Evolutionary conservation across 2,797 vertebrate genomes (phyloP).

Genomic region (Squalus acanthias): DNA sequence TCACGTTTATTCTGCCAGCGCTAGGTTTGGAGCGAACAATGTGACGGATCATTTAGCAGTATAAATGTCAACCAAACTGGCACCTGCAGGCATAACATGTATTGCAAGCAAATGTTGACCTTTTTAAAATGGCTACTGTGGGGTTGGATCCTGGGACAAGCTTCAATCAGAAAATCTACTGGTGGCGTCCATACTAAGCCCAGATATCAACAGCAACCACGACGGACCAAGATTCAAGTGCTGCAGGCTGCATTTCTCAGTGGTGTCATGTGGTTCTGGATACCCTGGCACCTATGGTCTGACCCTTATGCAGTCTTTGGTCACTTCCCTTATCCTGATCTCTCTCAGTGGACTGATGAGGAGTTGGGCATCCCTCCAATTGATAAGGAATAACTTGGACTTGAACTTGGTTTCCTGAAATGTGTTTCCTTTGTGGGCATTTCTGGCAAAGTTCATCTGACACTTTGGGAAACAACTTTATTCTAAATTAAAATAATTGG

Average conservation of each 20-base stretch:
- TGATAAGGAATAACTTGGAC: slow-evolving; percentile 53
- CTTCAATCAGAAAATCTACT: slow-evolving; percentile 47
- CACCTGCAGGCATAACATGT: neutral
- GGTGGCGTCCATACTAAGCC: slow-evolving; percentile 62
- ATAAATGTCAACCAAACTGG: neutral
- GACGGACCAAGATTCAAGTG: slow-evolving; percentile 61
- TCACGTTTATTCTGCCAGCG: neutral
- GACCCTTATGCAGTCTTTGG: slow-evolving; percentile 72
- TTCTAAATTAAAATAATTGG: neutral
- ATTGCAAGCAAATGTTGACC: neutral
- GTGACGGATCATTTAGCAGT: neutral
- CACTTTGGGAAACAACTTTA: neutral
- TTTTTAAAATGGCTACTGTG: neutral
- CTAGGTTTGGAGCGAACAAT: neutral
- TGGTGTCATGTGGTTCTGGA: slow-evolving; percentile 90
- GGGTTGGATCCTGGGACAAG: too few species aligned
- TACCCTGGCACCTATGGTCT: slow-evolving; percentile 86
- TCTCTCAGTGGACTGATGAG: slow-evolving; percentile 80
- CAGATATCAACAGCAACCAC: slow-evolving; percentile 70
- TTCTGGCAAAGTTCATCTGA: neutral
- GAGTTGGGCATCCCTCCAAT: slow-evolving; percentile 82
- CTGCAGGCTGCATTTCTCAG: slow-evolving; percentile 63
- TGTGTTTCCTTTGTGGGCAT: too few species aligned
- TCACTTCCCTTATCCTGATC: slow-evolving; percentile 84
- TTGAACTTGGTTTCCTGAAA: neutral